These are phyloP conservation scores for Anguilla anguilla DNA, from an alignment of 2,797 vertebrate genomes.

Conservation along the genomic window DNA sequence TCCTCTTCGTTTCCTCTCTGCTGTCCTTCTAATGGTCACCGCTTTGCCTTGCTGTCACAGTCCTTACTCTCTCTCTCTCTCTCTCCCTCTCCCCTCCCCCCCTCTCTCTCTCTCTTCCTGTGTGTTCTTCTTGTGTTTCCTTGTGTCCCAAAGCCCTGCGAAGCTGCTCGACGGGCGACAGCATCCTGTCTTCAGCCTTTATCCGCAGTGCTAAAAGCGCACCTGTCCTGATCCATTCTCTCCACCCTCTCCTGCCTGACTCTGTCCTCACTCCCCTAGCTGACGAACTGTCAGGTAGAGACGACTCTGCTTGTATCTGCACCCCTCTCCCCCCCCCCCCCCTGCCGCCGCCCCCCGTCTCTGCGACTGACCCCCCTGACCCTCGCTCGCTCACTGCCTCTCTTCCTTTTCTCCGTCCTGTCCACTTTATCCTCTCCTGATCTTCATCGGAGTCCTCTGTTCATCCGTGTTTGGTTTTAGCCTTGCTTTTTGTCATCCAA, in stretches of 20 bases:
- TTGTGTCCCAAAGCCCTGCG: conserved; percentile 85
- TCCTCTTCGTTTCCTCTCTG: conserved; percentile 26
- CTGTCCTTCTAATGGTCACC: conserved; percentile 27
- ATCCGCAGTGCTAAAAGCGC: conserved; percentile 99
- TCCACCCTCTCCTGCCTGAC: conserved; percentile 98
- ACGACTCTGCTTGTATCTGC: conserved; percentile 84
- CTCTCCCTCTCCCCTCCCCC: conserved; percentile 69
- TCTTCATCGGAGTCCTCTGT: neutral
- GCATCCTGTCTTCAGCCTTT: conserved; percentile 99
- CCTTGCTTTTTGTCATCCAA: neutral
- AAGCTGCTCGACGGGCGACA: conserved; percentile 99
- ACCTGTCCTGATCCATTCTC: conserved; percentile 98
- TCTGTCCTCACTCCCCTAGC: conserved; percentile 98
- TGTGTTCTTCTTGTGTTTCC: conserved; percentile 74
- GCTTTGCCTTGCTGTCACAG: conserved; percentile 35
- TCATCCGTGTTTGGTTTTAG: neutral
- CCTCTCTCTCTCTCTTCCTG: conserved; percentile 79
- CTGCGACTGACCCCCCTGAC: conserved; percentile 46
- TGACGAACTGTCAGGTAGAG: conserved; percentile 99
- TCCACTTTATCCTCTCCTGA: neutral
- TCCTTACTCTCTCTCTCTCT: conserved; percentile 33
- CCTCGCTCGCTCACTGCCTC: conserved; percentile 21
- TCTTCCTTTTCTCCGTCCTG: neutral
- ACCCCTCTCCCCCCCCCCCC: conserved; percentile 53
- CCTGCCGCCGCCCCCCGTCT: conserved; percentile 60